Percentiles rank a stretch among this genome's conserved stretches.
Evolutionary conservation across 2,888 invertebrate genomes (phyloP).

Genomic region (Corbicula japonica): DNA sequence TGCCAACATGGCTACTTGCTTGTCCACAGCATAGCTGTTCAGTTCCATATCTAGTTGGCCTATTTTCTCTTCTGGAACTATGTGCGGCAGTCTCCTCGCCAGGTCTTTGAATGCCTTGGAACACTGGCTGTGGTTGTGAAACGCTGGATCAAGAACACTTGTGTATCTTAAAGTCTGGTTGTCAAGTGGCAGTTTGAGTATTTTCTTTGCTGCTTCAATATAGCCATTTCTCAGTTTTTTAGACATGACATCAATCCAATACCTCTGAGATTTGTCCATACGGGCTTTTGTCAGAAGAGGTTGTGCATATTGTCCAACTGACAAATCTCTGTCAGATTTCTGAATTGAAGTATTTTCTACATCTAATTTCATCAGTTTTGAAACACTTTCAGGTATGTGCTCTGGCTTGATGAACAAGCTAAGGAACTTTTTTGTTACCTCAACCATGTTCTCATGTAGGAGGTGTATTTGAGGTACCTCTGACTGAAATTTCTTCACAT

Average conservation of each 20-base stretch:
- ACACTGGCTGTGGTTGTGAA: conserved; percentile 12
- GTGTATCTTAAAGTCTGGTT: neutral
- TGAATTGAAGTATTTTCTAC: conserved; percentile 16
- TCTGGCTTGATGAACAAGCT: conserved; percentile 12
- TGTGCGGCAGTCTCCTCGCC: neutral
- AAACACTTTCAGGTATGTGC: neutral
- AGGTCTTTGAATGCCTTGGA: neutral
- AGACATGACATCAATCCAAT: conserved; percentile 10
- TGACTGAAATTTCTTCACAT: conserved; percentile 24
- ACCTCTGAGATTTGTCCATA: neutral
- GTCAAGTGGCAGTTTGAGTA: no score
- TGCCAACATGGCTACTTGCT: neutral
- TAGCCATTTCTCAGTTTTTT: conserved; percentile 15
- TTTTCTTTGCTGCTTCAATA: no score
- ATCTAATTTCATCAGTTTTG: conserved; percentile 11
- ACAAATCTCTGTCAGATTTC: conserved; percentile 30
- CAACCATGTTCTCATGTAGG: conserved; percentile 16
- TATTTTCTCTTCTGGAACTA: neutral
- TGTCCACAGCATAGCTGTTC: conserved; percentile 10
- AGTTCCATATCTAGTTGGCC: conserved; percentile 3
- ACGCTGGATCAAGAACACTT: neutral
- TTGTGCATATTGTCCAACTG: conserved; percentile 33
- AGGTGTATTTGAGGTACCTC: conserved; percentile 17
- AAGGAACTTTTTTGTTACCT: neutral
- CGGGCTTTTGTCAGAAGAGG: conserved; percentile 2